Evolutionary conservation across 2,113 vertebrate genomes (phyloP).

Genomic region (Hippopotamus amphibius): DNA sequence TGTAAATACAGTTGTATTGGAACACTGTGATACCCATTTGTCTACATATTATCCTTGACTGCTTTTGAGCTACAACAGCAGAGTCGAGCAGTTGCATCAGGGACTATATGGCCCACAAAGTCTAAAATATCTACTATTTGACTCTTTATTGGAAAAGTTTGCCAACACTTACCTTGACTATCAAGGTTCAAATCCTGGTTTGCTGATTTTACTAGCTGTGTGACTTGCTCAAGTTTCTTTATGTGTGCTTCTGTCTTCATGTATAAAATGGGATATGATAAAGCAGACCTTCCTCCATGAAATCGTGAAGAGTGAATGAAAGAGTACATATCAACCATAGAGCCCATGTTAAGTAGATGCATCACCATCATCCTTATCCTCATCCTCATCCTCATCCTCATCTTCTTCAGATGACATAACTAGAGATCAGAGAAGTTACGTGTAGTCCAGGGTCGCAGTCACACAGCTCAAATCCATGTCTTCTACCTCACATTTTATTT

Average conservation of each 20-base stretch:
- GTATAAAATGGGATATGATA: not conserved
- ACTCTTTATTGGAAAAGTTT: not conserved
- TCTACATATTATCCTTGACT: not conserved
- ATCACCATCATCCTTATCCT: no score
- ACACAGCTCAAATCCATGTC: not conserved
- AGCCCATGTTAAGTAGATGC: not conserved
- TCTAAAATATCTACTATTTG: not conserved
- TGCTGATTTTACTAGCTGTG: not conserved
- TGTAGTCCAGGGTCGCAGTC: not conserved
- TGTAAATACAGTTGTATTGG: constrained; percentile 51
- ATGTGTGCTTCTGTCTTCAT: not conserved
- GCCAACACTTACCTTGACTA: not conserved
- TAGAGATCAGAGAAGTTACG: not conserved
- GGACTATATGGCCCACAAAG: not conserved
- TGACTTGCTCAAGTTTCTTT: not conserved
- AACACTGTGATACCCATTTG: not conserved
- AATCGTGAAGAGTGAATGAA: not conserved
- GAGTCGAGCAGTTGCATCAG: not conserved
- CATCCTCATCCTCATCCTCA: not conserved
- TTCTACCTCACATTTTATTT: not conserved
- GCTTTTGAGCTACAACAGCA: not conserved
- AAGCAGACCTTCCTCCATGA: not conserved
- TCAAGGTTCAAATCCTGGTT: not conserved
- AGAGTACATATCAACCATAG: not conserved
- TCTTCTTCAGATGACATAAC: not conserved